phyloP scores from a whole-genome alignment of 1,140 invertebrate species.

The Sitobion miscanthi region DNA sequence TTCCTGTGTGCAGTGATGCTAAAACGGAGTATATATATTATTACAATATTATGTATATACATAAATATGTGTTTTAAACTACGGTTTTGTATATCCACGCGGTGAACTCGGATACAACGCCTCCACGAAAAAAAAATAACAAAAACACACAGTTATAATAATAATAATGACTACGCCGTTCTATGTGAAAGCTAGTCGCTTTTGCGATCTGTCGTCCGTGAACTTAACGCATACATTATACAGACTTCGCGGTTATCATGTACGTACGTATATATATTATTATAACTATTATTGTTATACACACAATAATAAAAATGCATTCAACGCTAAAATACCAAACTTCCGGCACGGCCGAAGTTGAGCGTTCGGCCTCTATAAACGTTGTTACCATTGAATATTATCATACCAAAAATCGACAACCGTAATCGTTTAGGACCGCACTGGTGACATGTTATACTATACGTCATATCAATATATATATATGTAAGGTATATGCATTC shows the following conservation, averaged over 20 bases:
- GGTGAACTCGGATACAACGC: neutral
- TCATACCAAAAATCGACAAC: neutral
- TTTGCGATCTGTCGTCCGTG: neutral
- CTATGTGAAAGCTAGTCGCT: neutral
- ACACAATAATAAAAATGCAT: neutral
- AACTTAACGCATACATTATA: neutral
- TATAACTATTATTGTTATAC: neutral
- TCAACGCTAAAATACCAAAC: neutral
- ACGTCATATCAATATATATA: neutral
- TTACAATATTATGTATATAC: neutral
- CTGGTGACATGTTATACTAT: neutral
- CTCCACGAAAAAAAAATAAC: neutral
- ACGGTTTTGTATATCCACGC: neutral
- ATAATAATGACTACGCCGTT: neutral
- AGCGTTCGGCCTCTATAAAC: neutral
- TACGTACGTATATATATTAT: neutral
- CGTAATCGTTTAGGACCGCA: neutral
- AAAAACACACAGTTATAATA: neutral
- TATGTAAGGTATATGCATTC: too few species aligned
- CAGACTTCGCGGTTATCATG: neutral
- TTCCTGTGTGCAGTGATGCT: neutral
- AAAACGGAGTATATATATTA: neutral
- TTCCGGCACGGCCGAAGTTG: neutral
- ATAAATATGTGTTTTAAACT: neutral
- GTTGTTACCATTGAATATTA: neutral